A percentile compares a stretch with the other conserved stretches of the same genome.
These are phyloP conservation scores for Chaitophorus viminalis DNA, from an alignment of 2,888 invertebrate genomes.

Conservation along the genomic window DNA sequence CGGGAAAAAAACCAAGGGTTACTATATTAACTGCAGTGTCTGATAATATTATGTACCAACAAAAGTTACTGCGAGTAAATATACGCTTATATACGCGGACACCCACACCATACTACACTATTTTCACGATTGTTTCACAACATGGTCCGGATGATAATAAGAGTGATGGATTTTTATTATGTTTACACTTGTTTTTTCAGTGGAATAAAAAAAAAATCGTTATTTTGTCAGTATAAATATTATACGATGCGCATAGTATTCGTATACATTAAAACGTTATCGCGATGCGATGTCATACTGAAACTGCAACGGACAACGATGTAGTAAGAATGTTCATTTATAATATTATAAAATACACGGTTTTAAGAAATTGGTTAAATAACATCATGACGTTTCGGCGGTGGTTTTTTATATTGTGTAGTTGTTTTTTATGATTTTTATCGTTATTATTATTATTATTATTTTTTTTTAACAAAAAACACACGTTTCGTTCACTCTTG, in stretches of 20 bases:
- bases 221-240: neutral
- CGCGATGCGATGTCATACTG: neutral
- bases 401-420: too few species aligned
- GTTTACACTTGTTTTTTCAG: neutral
- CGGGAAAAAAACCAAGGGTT: neutral
- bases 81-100: too few species aligned
- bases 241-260: too few species aligned
- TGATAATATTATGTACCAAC: neutral
- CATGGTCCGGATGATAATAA: neutral
- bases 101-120: too few species aligned
- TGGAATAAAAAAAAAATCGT: neutral
- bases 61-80: neutral
- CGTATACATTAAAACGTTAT: neutral
- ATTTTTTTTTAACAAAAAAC: neutral
- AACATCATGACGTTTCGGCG: too few species aligned
- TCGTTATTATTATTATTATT: too few species aligned
- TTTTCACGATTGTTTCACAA: slow-evolving; percentile 7
- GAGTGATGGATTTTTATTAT: neutral
- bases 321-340: too few species aligned
- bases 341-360: too few species aligned
- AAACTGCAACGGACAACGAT: too few species aligned
- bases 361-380: too few species aligned
- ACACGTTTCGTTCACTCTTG: neutral
- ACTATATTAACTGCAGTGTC: neutral
- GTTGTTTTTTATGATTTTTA: too few species aligned